Evolutionary conservation across 2,113 vertebrate genomes (phyloP), one percentile per base, ranked within the genome.

Genomic region (Corythornis vintsioides): DNA sequence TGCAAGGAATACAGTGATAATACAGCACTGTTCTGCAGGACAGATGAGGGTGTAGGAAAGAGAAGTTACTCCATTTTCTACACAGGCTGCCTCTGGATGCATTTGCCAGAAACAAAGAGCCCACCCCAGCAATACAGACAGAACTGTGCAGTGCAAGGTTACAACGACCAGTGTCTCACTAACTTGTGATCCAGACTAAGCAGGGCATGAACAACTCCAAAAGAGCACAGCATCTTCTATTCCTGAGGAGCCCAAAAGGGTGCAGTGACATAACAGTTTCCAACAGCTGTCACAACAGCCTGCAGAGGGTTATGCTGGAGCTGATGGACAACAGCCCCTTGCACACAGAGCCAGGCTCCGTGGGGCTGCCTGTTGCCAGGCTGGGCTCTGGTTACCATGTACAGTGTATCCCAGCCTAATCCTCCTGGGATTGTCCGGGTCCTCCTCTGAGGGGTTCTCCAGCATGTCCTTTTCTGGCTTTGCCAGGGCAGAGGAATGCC

Each of bases 241-340:
- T 95, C 81, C 91, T 82, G 94, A 94, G 71, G 89, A 94, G 92
- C 69, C 77, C 12, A 25, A 95, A 96, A 97, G 88, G 88, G 95
- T 92, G 91, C 66, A 79, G 83, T 96, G 95, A 95, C 88, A 93
- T 96, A 96, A 96, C 93, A 96, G 82, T 97, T 97, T 97, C 95
- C 97, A 97, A 96, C 96, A 97, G 96, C 95, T 97, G 95, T 96
- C 95, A 95, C 74, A 96, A 96, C 94, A 96, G 91, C 52, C 13
- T 83, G 89, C 3, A 3, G n/a, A 45, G 94, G 85, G 89, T 91
- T 92, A 67, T 5, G 64, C 89, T 73, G 84, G 33, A 92, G 89
- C 89, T 96, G 92, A 94, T 18, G 90, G 95, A 96, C 96, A 96
- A 92, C 93, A 94, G 95, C 87, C 92, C 73, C 84, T 59, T 91